phyloP scores from a whole-genome alignment of 23 tunicate genomes.

The Oikopleura vanhoeffeni region DNA sequence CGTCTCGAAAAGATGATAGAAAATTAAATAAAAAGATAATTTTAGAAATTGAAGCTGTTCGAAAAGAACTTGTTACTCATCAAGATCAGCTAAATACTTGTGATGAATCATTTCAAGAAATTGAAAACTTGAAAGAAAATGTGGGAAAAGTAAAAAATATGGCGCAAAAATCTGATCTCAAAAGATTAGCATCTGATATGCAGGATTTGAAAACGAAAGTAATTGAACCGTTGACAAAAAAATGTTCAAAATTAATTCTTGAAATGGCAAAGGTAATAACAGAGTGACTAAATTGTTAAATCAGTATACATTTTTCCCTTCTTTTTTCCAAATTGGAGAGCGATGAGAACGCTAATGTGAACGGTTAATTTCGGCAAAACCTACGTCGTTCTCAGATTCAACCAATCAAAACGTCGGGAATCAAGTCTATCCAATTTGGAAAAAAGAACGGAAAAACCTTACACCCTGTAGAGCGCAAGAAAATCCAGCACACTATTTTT shows the following conservation, averaged over 20 bases:
- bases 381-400: too few species aligned
- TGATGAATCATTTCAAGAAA: background rate
- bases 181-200: background rate
- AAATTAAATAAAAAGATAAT: background rate
- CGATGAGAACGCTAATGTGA: too few species aligned
- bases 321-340: too few species aligned
- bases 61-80: background rate
- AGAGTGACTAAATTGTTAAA: too few species aligned
- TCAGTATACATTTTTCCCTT: too few species aligned
- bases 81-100: background rate
- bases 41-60: background rate
- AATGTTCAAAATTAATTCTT: background rate
- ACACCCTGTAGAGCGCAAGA: too few species aligned
- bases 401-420: too few species aligned
- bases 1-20: background rate
- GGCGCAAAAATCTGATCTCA: background rate
- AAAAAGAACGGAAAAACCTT: too few species aligned
- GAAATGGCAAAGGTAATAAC: too few species aligned
- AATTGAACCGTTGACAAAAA: background rate
- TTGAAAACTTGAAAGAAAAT: background rate
- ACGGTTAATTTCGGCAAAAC: too few species aligned
- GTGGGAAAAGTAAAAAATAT: background rate
- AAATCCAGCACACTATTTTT: too few species aligned
- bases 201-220: slow-evolving; percentile 3
- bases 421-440: too few species aligned